Base-by-base conservation (phyloP, 2,113 vertebrate species). In the Myotis yumanensis region DNA sequence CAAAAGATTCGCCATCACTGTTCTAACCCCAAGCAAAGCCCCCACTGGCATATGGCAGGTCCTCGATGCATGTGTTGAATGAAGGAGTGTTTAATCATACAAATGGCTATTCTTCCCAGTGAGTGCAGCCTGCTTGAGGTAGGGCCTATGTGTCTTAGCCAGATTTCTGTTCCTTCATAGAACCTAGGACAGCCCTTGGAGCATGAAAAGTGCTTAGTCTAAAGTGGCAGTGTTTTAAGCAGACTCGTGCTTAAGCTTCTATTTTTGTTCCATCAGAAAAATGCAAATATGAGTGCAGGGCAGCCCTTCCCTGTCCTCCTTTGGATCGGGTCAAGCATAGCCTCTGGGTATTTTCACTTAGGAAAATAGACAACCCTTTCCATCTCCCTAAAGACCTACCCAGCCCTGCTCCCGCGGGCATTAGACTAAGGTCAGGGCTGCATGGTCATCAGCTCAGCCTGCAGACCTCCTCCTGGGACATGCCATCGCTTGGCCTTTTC, bases 221-320 rank as follows among this genome's bases (percentile, higher is more conserved):
- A 22, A 87, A 79, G 0, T 11, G 43, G 35, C 54, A 83, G 22
- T 2, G 7, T 43, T 77, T 48, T 48, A 48, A 69, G 15, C 22
- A 48, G 15, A 28, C 35, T 23, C 43, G 3, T 6, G 25, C 32
- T 23, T 48, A n/a, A n/a, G 37, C 46, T 59, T n/a, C 11, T 66
- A 17, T 32, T 54, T 62, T 48, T 18, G 25, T 79, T 69, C 48
- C 8, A 32, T 62, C 37, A 94, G 57, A 83, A 84, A 96, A 97
- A 95, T 51, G 40, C 62, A 96, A 96, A 95, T 43, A 83, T 25
- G 90, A 95, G 84, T 79, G 57, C 85, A 95, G 92, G 96, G 75
- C 62, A 95, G 95, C 94, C 89, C 91, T 79, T 35, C 35, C 93
- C 80, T 75, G 23, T 43, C 93, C 52, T 81, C 86, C 89, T 90